These are phyloP conservation scores for Amiota communis DNA, from an alignment of 2,888 invertebrate species.

Conservation along the genomic window DNA sequence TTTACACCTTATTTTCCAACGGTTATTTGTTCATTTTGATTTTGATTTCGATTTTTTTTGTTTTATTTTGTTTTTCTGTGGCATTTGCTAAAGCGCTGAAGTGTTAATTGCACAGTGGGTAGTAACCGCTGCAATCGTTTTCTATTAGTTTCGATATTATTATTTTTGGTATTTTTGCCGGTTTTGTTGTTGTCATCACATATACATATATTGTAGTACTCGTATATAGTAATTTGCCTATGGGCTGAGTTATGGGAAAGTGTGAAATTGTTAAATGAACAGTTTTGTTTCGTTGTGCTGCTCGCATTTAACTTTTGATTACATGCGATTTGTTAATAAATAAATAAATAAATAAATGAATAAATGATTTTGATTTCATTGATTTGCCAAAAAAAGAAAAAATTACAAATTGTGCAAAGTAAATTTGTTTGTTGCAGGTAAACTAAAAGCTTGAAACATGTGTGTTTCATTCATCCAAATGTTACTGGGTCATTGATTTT, in stretches of 20 bases:
- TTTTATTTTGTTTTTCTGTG: background rate
- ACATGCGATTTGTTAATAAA: slow-evolving; percentile 26
- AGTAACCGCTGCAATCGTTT: slow-evolving; percentile 36
- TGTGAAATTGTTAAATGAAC: slow-evolving; percentile 62
- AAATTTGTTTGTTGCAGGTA: background rate
- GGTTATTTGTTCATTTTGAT: background rate
- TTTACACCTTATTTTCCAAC: background rate
- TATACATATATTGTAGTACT: too few relatives aligned
- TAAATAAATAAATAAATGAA: background rate
- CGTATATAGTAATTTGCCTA: slow-evolving; percentile 21
- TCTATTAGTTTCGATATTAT: background rate
- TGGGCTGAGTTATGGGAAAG: slow-evolving; percentile 52
- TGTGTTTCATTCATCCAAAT: background rate
- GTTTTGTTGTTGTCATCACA: too few relatives aligned
- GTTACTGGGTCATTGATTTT: background rate
- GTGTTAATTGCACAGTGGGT: slow-evolving; percentile 68
- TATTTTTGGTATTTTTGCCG: too few relatives aligned
- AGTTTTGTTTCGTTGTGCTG: background rate
- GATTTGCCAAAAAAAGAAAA: slow-evolving; percentile 11
- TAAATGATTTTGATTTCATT: background rate
- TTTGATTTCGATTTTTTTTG: background rate
- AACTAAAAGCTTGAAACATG: background rate
- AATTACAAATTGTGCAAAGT: background rate
- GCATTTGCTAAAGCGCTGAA: slow-evolving; percentile 48
- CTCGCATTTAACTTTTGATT: slow-evolving; percentile 8